These are phyloP conservation scores for Schizotus pectinicornis DNA, from an alignment of 2,888 invertebrate species.

Conservation along the genomic window DNA sequence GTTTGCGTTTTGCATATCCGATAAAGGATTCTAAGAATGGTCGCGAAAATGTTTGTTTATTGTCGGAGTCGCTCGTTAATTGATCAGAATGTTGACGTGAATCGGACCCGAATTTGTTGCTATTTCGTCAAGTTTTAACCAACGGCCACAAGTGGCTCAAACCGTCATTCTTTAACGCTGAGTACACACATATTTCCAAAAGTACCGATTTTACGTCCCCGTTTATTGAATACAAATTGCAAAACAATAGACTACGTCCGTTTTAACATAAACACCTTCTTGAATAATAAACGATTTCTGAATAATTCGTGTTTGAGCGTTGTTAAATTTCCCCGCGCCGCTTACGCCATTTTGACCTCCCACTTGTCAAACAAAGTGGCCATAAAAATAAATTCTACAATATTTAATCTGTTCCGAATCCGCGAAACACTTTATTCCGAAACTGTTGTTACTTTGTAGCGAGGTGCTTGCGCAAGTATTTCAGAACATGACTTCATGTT, in stretches of 20 bases:
- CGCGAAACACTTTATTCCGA: neutral
- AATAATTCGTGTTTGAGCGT: conserved; percentile 30
- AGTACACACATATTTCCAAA: conserved; percentile 27
- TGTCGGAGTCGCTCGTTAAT: conserved; percentile 27
- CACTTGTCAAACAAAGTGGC: neutral
- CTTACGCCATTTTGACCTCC: neutral
- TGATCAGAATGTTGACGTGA: conserved; percentile 10
- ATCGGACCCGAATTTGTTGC: conserved; percentile 2
- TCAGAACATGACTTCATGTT: conserved; percentile 43
- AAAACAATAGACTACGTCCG: conserved; percentile 41
- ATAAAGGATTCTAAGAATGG: conserved; percentile 48
- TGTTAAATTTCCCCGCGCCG: conserved; percentile 25
- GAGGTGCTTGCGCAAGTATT: conserved; percentile 35
- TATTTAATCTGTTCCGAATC: neutral
- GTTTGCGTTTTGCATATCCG: conserved; percentile 51
- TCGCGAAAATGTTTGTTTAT: conserved; percentile 38
- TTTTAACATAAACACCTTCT: conserved; percentile 33
- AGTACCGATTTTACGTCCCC: conserved; percentile 29
- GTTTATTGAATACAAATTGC: conserved; percentile 39
- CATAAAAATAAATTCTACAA: neutral
- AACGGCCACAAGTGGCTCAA: conserved; percentile 15
- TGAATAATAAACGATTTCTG: conserved; percentile 36
- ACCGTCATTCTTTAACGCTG: conserved; percentile 5
- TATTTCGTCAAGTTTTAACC: conserved; percentile 7
- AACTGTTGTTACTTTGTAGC: conserved; percentile 2